These are phyloP conservation scores for Ectobius pallidus DNA, from an alignment of 2,888 invertebrate genomes.

Conservation along the genomic window DNA sequence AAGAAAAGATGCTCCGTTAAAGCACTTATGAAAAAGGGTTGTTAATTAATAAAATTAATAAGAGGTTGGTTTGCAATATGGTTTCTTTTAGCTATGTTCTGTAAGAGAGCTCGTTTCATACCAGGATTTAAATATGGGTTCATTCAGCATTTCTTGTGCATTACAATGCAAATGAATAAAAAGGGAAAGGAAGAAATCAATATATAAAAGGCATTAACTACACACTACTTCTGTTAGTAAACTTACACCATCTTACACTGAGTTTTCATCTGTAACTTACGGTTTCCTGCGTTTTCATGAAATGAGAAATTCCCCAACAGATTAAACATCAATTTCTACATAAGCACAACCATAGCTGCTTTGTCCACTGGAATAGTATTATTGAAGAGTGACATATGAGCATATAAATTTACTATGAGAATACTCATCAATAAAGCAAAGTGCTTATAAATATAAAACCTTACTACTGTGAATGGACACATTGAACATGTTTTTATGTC, in stretches of 20 bases:
- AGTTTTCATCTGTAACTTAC: constrained; percentile 62
- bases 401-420: too few species aligned
- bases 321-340: constrained; percentile 19
- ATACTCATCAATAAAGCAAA: too few species aligned
- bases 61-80: too few species aligned
- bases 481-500: too few species aligned
- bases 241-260: constrained; percentile 26
- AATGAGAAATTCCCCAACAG: constrained; percentile 48
- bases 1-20: too few species aligned
- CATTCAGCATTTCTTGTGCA: neutral
- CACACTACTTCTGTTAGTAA: constrained; percentile 17
- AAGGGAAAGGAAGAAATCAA: neutral
- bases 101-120: constrained; percentile 9
- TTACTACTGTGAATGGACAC: too few species aligned
- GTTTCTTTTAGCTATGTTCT: too few species aligned
- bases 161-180: neutral
- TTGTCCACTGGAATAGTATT: constrained; percentile 4
- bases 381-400: too few species aligned
- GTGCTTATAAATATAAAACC: too few species aligned
- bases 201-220: neutral
- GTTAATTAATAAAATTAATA: too few species aligned
- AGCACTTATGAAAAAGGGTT: too few species aligned
- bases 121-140: neutral
- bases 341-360: neutral
- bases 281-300: constrained; percentile 68